A percentile compares a stretch with the other conserved stretches of the same genome.
Evolutionary conservation across 2,113 vertebrate genomes (phyloP).

Genomic region (Stigmatopora argus): DNA sequence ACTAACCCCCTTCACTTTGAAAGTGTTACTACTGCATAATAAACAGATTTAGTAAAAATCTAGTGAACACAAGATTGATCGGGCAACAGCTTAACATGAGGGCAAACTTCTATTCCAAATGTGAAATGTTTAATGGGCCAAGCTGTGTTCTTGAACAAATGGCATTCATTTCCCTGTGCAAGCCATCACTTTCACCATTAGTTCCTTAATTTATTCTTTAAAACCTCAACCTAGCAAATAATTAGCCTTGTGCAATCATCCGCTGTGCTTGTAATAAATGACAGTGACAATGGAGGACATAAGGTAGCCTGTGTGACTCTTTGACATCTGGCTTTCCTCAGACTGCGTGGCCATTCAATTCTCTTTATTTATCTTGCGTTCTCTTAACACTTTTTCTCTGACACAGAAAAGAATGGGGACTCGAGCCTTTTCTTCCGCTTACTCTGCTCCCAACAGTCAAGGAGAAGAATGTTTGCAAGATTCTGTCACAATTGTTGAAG

Average conservation of each 20-base stretch:
- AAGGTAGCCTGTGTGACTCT: background rate
- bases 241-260: slow-evolving; percentile 38
- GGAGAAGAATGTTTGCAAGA: slow-evolving; percentile 94
- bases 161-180: slow-evolving; percentile 29
- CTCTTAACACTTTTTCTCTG: slow-evolving; percentile 5
- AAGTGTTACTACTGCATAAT: background rate
- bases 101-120: background rate
- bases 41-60: background rate
- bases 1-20: background rate
- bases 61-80: too few relatives aligned
- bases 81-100: background rate
- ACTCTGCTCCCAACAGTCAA: slow-evolving; percentile 89
- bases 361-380: slow-evolving; percentile 11
- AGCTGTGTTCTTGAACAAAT: background rate
- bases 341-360: slow-evolving; percentile 7
- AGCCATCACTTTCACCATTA: slow-evolving; percentile 35
- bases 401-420: slow-evolving; percentile 93
- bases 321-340: background rate
- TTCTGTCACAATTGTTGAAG: slow-evolving; percentile 90
- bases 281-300: slow-evolving; percentile 1
- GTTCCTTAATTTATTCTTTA: slow-evolving; percentile 38
- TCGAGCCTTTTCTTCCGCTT: slow-evolving; percentile 93
- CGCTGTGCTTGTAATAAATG: slow-evolving; percentile 31
- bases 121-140: background rate
- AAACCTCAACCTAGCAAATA: slow-evolving; percentile 40